Percentiles rank a stretch among this genome's conserved stretches.
Conservation (phyloP, 2,888 invertebrate species). For the Endomychus coccineus region DNA sequence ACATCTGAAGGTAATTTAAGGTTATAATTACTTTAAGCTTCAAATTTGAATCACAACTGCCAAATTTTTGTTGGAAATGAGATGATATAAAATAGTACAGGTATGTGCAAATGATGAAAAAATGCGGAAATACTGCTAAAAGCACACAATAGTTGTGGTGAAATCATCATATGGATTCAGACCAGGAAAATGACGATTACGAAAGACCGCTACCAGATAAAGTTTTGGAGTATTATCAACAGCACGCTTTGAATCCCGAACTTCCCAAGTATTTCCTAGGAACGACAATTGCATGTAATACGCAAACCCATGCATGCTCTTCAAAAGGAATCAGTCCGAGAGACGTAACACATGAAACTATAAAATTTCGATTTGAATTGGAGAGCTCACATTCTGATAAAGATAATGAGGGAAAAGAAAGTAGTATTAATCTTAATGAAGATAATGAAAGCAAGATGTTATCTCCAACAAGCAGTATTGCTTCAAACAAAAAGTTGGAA, state of each 20-base stretch:
- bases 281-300: constrained; percentile 29
- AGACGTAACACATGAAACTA: neutral
- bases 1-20: too few relatives aligned
- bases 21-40: too few relatives aligned
- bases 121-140: neutral
- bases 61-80: neutral
- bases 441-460: constrained; percentile 25
- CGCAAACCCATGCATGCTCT: constrained; percentile 13
- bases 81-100: neutral
- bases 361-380: neutral
- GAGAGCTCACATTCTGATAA: neutral
- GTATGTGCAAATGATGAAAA: neutral
- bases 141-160: neutral
- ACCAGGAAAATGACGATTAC: constrained; percentile 1
- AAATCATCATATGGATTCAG: constrained; percentile 8
- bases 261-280: constrained; percentile 58
- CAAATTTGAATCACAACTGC: too few relatives aligned
- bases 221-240: constrained; percentile 59
- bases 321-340: neutral
- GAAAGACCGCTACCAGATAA: constrained; percentile 7
- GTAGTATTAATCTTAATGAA: constrained; percentile 12
- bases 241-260: constrained; percentile 59
- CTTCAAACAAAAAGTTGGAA: constrained; percentile 68
- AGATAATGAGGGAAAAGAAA: constrained; percentile 5
- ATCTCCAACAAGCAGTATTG: constrained; percentile 68